Conservation (phyloP, 2,113 vertebrate species). For the Pristiophorus japonicus region DNA sequence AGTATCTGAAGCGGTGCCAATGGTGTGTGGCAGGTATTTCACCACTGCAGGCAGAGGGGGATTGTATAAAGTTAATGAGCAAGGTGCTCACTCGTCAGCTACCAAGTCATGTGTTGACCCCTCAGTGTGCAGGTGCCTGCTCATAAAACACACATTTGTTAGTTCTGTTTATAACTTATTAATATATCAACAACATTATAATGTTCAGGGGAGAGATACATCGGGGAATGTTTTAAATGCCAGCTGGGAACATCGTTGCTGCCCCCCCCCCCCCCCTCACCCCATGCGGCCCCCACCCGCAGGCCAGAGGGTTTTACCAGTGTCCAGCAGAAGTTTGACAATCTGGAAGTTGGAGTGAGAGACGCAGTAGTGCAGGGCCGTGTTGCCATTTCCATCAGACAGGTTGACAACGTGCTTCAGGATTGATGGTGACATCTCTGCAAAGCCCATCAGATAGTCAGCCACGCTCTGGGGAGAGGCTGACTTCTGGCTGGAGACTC, state of each 20-base stretch:
- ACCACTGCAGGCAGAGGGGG: neutral
- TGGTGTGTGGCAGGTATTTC: neutral
- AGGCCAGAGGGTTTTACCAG: constrained; percentile 53
- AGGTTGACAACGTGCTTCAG: constrained; percentile 81
- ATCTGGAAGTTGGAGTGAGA: constrained; percentile 90
- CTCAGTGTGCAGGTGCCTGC: neutral
- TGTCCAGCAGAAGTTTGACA: constrained; percentile 76
- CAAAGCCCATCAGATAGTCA: constrained; percentile 70
- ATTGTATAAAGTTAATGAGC: neutral
- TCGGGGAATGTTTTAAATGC: neutral
- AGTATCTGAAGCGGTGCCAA: neutral
- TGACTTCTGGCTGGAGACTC: constrained; percentile 79
- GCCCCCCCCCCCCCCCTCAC: neutral
- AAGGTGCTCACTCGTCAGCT: neutral
- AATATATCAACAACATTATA: neutral
- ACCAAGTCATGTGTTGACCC: neutral
- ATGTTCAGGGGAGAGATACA: neutral
- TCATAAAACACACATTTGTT: neutral
- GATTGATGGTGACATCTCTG: constrained; percentile 63
- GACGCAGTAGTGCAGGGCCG: constrained; percentile 89
- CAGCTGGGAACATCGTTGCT: neutral
- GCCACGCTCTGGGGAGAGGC: constrained; percentile 63
- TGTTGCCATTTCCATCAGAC: constrained; percentile 86
- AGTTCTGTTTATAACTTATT: neutral
- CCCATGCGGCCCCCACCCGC: neutral